Percentiles rank a stretch among this genome's conserved stretches.
These are phyloP conservation scores for Ichneumoninae sp. DNA, from an alignment of 2,888 invertebrate genomes.

Conservation along the genomic window DNA sequence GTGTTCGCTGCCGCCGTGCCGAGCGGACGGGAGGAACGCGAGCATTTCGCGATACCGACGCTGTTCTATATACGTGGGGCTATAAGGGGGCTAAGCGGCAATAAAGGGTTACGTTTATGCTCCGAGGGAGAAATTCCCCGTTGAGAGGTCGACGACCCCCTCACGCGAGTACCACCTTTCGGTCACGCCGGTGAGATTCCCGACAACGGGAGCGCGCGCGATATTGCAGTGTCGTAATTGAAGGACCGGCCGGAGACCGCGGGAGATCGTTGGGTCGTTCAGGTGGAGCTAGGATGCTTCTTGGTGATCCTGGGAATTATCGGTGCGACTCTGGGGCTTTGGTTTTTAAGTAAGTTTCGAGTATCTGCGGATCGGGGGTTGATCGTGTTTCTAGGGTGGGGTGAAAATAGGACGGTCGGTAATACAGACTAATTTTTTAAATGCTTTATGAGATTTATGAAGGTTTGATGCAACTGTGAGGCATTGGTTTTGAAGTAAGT, in stretches of 20 bases:
- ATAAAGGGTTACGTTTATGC: slow-evolving; percentile 54
- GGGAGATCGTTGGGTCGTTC: background rate
- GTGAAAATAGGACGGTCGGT: too few relatives aligned
- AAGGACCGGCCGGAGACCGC: slow-evolving; percentile 21
- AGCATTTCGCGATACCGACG: slow-evolving; percentile 15
- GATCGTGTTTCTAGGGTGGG: too few relatives aligned
- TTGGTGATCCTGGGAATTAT: background rate
- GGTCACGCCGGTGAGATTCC: slow-evolving; percentile 37
- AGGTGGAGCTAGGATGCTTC: background rate
- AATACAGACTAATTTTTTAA: too few relatives aligned
- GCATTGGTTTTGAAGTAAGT: too few relatives aligned
- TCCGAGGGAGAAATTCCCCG: slow-evolving; percentile 1
- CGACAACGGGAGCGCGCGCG: slow-evolving; percentile 24
- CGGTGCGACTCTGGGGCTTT: background rate
- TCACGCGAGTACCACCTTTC: background rate
- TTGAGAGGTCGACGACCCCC: slow-evolving; percentile 37
- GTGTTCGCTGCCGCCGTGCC: slow-evolving; percentile 20
- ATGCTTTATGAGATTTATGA: too few relatives aligned
- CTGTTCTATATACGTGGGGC: background rate
- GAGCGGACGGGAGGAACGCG: background rate
- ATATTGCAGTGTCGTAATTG: slow-evolving; percentile 46
- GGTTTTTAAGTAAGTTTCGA: background rate
- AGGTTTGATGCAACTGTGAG: too few relatives aligned
- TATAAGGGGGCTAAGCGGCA: slow-evolving; percentile 30
- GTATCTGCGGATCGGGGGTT: too few relatives aligned